Evolutionary conservation across 2,888 invertebrate species (phyloP).

Genomic region (Acanthosepion esculentum): DNA sequence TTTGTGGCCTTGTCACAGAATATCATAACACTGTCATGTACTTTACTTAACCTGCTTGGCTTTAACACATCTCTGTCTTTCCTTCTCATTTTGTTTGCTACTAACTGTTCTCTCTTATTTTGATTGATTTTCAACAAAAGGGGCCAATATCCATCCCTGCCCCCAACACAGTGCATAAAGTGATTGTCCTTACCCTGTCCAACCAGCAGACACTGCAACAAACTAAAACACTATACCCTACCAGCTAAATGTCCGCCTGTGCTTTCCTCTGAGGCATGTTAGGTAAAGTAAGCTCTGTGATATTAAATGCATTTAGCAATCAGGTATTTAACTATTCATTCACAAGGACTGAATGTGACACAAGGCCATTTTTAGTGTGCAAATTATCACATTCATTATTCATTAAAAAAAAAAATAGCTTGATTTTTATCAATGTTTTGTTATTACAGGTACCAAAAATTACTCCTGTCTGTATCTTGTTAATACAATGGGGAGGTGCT

Average conservation of each 20-base stretch:
- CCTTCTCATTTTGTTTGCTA: not conserved
- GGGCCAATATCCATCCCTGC: constrained; percentile 14
- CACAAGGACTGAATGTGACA: not conserved
- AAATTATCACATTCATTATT: not conserved
- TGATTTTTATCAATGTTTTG: not conserved
- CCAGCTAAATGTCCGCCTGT: not conserved
- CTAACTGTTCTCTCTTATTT: not conserved
- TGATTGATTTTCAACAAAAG: not conserved
- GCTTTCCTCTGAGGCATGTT: not conserved
- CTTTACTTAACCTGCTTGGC: not conserved
- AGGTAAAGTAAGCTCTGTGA: not conserved
- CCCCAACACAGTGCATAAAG: not conserved
- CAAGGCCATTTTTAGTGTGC: not conserved
- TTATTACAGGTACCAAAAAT: not conserved
- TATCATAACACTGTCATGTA: constrained; percentile 33
- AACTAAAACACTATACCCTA: not conserved
- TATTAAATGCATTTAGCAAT: not conserved
- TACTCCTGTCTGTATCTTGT: not conserved
- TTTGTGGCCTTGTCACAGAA: not conserved
- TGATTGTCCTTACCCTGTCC: not conserved
- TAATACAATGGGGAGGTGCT: not conserved
- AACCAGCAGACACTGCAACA: not conserved
- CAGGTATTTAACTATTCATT: not conserved
- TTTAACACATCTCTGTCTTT: not conserved
- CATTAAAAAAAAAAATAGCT: too few relatives aligned